Conservation (phyloP, 2,797 vertebrate genomes). For the Acanthis flammea region DNA sequence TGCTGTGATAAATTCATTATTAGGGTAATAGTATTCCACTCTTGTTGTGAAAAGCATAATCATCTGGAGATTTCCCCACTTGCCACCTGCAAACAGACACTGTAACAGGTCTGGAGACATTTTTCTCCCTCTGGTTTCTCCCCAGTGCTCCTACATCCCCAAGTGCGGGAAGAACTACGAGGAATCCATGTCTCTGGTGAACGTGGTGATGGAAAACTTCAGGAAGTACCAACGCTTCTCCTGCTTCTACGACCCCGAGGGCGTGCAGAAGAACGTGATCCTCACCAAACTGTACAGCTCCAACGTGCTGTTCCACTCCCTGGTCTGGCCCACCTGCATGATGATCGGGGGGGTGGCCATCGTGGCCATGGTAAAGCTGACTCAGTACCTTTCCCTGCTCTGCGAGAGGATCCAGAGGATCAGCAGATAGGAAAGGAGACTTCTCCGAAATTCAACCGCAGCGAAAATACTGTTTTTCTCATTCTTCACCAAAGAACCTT, state of each 20-base stretch:
- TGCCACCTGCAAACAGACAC: background rate
- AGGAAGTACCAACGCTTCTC: constrained; percentile 83
- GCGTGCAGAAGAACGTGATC: constrained; percentile 84
- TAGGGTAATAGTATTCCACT: constrained; percentile 34
- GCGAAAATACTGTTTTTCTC: constrained; percentile 79
- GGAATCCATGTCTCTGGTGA: constrained; percentile 80
- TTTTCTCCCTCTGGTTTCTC: background rate
- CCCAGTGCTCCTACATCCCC: constrained; percentile 91
- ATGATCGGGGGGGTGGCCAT: constrained; percentile 86
- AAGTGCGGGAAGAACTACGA: constrained; percentile 89
- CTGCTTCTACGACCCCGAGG: constrained; percentile 87
- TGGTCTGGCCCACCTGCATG: constrained; percentile 92
- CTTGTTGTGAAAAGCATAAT: background rate
- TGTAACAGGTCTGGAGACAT: background rate
- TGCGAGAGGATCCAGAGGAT: constrained; percentile 87
- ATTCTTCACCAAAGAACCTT: constrained; percentile 88
- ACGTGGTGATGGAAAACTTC: constrained; percentile 88
- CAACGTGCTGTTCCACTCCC: constrained; percentile 86
- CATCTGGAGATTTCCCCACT: background rate
- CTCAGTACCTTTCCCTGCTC: constrained; percentile 91
- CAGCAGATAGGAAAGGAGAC: constrained; percentile 80
- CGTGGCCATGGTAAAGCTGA: constrained; percentile 93
- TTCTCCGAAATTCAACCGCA: constrained; percentile 44
- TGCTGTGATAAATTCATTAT: constrained; percentile 40
- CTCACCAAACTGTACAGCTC: constrained; percentile 88